Evolutionary conservation across 2,113 vertebrate genomes (phyloP).

Genomic region (Sceloporus undulatus): DNA sequence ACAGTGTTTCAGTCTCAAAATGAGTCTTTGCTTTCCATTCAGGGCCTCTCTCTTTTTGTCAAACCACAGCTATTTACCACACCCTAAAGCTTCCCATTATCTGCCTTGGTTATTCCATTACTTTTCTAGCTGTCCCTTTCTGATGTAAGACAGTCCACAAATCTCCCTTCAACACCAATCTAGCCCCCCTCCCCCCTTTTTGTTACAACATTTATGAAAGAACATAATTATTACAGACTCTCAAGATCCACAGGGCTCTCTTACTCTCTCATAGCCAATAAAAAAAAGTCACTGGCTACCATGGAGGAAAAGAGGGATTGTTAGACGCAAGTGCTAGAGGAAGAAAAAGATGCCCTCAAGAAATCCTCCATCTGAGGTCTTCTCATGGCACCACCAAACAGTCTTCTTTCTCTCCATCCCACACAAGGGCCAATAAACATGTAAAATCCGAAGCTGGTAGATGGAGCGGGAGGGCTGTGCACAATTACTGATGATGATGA

Average conservation of each 20-base stretch:
- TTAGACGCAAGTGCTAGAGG: conserved; percentile 68
- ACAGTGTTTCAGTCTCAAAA: neutral
- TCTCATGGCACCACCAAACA: conserved; percentile 57
- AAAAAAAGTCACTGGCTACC: conserved; percentile 61
- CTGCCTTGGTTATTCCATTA: conserved; percentile 20
- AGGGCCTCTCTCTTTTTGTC: conserved; percentile 24
- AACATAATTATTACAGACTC: conserved; percentile 69
- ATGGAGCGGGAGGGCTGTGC: conserved; percentile 67
- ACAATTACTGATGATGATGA: conserved; percentile 71
- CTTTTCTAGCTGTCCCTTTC: conserved; percentile 27
- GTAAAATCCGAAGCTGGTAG: conserved; percentile 63
- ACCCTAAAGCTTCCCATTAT: neutral
- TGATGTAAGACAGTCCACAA: conserved; percentile 49
- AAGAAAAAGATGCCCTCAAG: conserved; percentile 69
- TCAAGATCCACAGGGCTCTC: conserved; percentile 67
- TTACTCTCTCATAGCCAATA: conserved; percentile 67
- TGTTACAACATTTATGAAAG: conserved; percentile 71
- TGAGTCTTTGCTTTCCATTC: conserved; percentile 40
- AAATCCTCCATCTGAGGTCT: conserved; percentile 69
- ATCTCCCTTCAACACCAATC: conserved; percentile 46
- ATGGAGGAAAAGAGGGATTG: conserved; percentile 71
- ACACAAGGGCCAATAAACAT: conserved; percentile 33
- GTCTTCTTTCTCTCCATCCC: conserved; percentile 41
- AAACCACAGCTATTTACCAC: conserved; percentile 13
- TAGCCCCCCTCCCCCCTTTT: conserved; percentile 45